Evolutionary conservation across 2,888 invertebrate genomes (phyloP).

Genomic region (Lithosia quadra): DNA sequence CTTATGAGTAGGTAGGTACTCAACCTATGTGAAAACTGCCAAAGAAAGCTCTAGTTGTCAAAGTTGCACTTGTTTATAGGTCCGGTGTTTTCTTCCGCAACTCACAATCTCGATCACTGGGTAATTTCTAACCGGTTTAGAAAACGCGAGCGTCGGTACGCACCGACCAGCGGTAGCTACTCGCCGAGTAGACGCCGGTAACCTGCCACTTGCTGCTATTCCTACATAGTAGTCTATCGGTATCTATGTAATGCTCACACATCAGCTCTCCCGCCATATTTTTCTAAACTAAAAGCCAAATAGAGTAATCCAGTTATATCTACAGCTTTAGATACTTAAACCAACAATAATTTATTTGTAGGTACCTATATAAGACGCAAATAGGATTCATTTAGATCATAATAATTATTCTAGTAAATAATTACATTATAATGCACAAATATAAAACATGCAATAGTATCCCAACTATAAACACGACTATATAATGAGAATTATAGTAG

Average conservation of each 20-base stretch:
- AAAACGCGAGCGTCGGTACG: conserved; percentile 75
- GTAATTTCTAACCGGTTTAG: conserved; percentile 87
- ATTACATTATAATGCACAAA: neutral
- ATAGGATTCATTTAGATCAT: neutral
- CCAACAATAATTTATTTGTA: conserved; percentile 3
- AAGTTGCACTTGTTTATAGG: conserved; percentile 71
- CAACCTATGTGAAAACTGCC: conserved; percentile 46
- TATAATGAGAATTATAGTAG: neutral
- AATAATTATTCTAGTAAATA: neutral
- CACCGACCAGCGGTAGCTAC: conserved; percentile 41
- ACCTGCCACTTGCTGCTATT: conserved; percentile 62
- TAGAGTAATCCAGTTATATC: conserved; percentile 53
- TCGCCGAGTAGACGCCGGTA: conserved; percentile 42
- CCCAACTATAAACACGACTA: neutral
- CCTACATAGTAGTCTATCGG: conserved; percentile 56
- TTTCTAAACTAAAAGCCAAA: conserved; percentile 56
- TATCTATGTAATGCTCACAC: conserved; percentile 51
- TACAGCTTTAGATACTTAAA: conserved; percentile 1
- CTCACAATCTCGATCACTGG: conserved; percentile 84
- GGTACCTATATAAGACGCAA: neutral
- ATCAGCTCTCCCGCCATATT: conserved; percentile 76
- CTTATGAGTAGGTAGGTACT: conserved; percentile 21
- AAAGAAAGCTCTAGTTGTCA: conserved; percentile 74
- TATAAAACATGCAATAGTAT: neutral
- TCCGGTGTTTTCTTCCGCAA: conserved; percentile 83